Conservation (phyloP, 2,888 invertebrate genomes). For the Griposia aprilina region DNA sequence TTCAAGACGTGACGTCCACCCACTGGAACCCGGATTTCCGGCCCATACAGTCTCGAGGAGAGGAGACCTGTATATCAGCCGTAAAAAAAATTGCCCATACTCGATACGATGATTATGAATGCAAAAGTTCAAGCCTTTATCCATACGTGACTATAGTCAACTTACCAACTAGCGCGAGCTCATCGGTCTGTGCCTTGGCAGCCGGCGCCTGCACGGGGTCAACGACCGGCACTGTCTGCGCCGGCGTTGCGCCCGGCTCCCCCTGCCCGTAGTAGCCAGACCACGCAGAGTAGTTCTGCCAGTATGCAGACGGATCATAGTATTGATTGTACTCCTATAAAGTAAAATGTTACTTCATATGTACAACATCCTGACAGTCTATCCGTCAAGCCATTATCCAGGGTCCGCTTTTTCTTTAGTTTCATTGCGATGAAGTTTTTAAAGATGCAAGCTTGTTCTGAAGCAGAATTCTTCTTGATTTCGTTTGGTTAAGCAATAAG, state of each 20-base stretch:
- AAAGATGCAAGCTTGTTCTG: slow-evolving; percentile 43
- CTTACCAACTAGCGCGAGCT: slow-evolving; percentile 94
- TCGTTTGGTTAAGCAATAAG: slow-evolving; percentile 54
- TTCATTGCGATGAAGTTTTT: slow-evolving; percentile 24
- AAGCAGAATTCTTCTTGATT: slow-evolving; percentile 31
- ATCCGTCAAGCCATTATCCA: slow-evolving; percentile 54
- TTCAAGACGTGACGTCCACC: neutral
- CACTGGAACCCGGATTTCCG: neutral
- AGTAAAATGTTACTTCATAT: slow-evolving; percentile 58
- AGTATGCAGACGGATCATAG: slow-evolving; percentile 96
- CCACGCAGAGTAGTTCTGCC: slow-evolving; percentile 97
- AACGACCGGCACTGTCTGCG: slow-evolving; percentile 69
- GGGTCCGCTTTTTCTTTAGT: slow-evolving; percentile 47
- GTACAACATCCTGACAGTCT: slow-evolving; percentile 54
- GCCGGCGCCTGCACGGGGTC: slow-evolving; percentile 78
- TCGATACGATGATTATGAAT: neutral
- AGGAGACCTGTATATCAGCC: neutral
- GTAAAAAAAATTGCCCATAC: neutral
- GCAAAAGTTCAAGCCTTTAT: neutral
- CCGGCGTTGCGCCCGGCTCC: slow-evolving; percentile 89
- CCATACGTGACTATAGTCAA: slow-evolving; percentile 7
- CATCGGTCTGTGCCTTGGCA: slow-evolving; percentile 90
- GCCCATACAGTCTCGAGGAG: neutral
- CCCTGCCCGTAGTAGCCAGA: slow-evolving; percentile 94
- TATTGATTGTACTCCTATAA: slow-evolving; percentile 93